Percentiles rank a stretch among this genome's conserved stretches.
These are phyloP conservation scores for Spodoptera exigua DNA, from an alignment of 2,888 invertebrate genomes.

Conservation along the genomic window DNA sequence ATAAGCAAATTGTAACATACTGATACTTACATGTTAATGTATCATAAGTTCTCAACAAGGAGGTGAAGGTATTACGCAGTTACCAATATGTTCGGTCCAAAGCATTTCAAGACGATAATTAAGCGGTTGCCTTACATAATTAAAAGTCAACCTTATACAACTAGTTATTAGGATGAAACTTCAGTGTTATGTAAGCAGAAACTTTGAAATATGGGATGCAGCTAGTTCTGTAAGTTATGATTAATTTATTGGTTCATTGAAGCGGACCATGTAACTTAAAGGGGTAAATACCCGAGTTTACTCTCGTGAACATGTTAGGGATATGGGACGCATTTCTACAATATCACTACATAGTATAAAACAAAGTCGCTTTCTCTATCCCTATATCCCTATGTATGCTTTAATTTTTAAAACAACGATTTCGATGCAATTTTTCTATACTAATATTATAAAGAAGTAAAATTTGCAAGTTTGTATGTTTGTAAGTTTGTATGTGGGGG, in stretches of 20 bases:
- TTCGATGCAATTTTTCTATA: too few species aligned
- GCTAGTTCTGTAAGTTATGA: conserved; percentile 65
- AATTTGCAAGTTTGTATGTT: too few species aligned
- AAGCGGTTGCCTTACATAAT: conserved; percentile 34
- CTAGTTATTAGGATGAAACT: conserved; percentile 30
- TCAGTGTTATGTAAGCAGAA: conserved; percentile 22
- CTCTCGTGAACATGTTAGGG: conserved; percentile 28
- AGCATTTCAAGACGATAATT: conserved; percentile 64
- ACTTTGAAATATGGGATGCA: conserved; percentile 61
- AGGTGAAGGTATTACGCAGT: conserved; percentile 52
- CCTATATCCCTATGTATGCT: too few species aligned
- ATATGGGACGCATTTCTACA: conserved; percentile 31
- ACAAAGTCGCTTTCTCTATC: too few species aligned
- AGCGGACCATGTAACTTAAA: conserved; percentile 47
- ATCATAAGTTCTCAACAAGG: conserved; percentile 50
- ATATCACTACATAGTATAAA: too few species aligned
- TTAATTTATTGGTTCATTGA: conserved; percentile 65
- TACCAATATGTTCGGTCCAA: conserved; percentile 61
- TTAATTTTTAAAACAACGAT: too few species aligned
- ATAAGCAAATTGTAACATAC: conserved; percentile 6
- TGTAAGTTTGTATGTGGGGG: too few species aligned
- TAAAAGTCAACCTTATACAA: conserved; percentile 21
- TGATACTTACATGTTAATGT: conserved; percentile 21
- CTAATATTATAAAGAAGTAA: too few species aligned
- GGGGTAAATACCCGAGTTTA: conserved; percentile 26